phyloP scores from a whole-genome alignment of 2,113 vertebrate genomes.

The Callospermophilus lateralis region DNA sequence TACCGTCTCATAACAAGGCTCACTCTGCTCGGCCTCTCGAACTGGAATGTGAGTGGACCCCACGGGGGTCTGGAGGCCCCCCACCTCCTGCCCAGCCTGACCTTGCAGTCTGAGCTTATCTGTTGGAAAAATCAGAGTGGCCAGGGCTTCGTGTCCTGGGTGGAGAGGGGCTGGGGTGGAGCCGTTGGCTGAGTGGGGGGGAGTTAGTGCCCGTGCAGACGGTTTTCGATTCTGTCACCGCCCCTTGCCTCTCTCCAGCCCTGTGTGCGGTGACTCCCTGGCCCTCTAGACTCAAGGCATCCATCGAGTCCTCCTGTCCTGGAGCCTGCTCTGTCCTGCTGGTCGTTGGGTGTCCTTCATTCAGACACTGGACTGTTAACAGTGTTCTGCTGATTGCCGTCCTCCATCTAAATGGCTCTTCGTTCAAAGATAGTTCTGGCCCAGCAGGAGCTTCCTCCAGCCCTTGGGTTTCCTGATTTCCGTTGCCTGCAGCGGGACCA shows the following conservation, averaged over 20 bases:
- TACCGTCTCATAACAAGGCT: too few relatives aligned
- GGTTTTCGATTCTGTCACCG: neutral
- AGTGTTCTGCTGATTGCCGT: rapidly evolving
- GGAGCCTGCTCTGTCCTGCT: neutral
- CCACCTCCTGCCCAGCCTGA: too few relatives aligned
- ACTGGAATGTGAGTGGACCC: neutral
- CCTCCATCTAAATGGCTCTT: neutral
- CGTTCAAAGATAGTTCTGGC: neutral
- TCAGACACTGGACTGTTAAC: neutral
- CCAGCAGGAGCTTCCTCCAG: rapidly evolving
- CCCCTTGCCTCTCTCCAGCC: too few relatives aligned
- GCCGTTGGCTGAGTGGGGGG: neutral
- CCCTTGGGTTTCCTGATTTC: neutral
- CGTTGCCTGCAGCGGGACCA: too few relatives aligned
- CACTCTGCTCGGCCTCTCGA: neutral
- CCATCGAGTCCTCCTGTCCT: neutral
- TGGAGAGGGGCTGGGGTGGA: neutral
- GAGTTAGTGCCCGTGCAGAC: rapidly evolving
- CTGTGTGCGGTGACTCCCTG: neutral
- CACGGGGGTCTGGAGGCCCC: neutral
- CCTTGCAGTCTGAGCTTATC: neutral
- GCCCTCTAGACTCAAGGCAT: neutral
- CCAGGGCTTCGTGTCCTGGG: neutral
- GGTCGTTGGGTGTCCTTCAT: neutral
- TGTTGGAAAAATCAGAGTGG: neutral